phyloP scores from a whole-genome alignment of 2,888 invertebrate species.

The Eueremaeus valkanovi region DNA sequence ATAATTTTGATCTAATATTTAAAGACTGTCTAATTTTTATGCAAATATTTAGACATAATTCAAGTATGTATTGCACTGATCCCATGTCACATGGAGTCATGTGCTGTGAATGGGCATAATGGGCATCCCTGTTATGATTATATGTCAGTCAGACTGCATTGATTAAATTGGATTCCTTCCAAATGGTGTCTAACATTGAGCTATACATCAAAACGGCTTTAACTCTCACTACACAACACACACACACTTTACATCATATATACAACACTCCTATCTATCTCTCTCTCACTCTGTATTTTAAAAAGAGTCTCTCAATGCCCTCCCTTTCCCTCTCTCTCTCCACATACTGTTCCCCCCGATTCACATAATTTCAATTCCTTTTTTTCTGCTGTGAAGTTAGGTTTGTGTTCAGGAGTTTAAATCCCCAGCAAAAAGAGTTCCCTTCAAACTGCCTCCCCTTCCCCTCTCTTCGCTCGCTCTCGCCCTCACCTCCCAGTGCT shows the following conservation, averaged over 20 bases:
- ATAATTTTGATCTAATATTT: no score
- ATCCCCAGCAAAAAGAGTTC: slow-evolving; percentile 13
- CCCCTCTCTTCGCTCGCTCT: not conserved
- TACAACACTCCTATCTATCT: not conserved
- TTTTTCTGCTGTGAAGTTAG: not conserved
- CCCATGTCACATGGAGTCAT: no score
- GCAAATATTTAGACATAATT: no score
- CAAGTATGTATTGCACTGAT: no score
- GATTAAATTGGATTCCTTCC: slow-evolving; percentile 13
- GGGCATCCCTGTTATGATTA: slow-evolving; percentile 1
- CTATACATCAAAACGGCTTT: slow-evolving; percentile 1
- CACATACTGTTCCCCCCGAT: not conserved
- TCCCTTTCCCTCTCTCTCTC: not conserved
- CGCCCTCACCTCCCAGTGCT: not conserved
- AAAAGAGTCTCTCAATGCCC: not conserved
- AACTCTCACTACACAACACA: slow-evolving; percentile 7
- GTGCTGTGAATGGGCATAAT: no score
- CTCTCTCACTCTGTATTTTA: not conserved
- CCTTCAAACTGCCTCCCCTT: not conserved
- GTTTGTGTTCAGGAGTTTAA: not conserved
- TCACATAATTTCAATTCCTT: slow-evolving; percentile 4
- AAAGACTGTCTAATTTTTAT: no score
- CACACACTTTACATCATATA: slow-evolving; percentile 3
- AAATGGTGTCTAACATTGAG: slow-evolving; percentile 5
- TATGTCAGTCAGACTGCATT: not conserved